Evolutionary conservation across 2,113 vertebrate genomes (phyloP).

Genomic region (Catagonus wagneri): DNA sequence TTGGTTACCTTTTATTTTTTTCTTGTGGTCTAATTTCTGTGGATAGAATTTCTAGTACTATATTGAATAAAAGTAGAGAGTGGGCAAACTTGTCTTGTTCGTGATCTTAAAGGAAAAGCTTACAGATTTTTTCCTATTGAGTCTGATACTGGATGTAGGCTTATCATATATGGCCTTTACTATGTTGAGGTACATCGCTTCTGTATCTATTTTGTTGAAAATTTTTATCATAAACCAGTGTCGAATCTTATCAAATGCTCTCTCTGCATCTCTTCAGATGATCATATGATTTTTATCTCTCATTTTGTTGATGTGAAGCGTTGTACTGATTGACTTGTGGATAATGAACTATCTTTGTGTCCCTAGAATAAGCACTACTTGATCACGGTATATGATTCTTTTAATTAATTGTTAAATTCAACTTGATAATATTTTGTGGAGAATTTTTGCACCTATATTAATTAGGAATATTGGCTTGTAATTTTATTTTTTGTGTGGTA

Average conservation of each 20-base stretch:
- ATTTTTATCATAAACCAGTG: background rate
- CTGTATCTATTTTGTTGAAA: background rate
- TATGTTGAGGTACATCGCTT: background rate
- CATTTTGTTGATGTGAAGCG: background rate
- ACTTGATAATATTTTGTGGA: background rate
- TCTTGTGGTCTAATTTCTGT: background rate
- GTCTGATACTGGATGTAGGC: background rate
- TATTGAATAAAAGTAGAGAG: background rate
- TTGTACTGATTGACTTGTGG: background rate
- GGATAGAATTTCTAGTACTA: background rate
- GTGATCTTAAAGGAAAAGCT: background rate
- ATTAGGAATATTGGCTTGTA: background rate
- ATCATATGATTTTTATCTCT: background rate
- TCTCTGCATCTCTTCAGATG: background rate
- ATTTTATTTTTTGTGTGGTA: background rate
- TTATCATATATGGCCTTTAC: background rate
- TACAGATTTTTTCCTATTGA: background rate
- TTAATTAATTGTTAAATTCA: background rate
- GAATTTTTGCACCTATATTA: background rate
- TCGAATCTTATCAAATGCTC: background rate
- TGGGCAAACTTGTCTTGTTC: background rate
- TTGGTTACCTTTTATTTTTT: background rate
- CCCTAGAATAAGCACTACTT: background rate
- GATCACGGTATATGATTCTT: background rate
- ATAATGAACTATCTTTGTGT: background rate